A percentile compares a stretch with the other conserved stretches of the same genome.
Conservation (phyloP, 2,888 invertebrate genomes). For the Phania funesta region DNA sequence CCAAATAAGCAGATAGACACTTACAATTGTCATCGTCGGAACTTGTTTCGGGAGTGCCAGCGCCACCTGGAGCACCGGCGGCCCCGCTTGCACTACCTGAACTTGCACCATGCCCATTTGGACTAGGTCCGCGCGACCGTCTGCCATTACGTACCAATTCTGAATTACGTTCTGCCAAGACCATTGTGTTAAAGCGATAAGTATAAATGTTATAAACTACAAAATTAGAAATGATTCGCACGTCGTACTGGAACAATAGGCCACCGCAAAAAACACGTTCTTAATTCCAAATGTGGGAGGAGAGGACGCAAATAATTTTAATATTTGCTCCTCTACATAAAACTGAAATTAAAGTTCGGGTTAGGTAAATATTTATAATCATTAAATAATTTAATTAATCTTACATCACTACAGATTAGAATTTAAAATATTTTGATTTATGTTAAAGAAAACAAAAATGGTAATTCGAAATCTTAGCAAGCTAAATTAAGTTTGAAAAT, state of each 20-base stretch:
- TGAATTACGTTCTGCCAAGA: slow-evolving; percentile 92
- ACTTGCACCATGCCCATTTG: slow-evolving; percentile 85
- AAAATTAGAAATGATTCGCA: slow-evolving; percentile 22
- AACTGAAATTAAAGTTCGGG: slow-evolving; percentile 9
- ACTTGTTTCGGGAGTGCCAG: slow-evolving; percentile 88
- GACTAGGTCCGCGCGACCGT: slow-evolving; percentile 94
- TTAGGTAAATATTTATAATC: neutral
- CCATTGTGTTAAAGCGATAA: slow-evolving; percentile 83
- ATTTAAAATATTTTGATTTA: slow-evolving; percentile 11
- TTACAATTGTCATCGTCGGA: slow-evolving; percentile 93
- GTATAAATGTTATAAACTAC: neutral
- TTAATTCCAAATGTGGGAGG: slow-evolving; percentile 7
- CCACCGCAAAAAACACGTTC: slow-evolving; percentile 22
- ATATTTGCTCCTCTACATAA: neutral
- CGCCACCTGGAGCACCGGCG: slow-evolving; percentile 70
- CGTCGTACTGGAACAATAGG: neutral
- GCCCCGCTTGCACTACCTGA: slow-evolving; percentile 63
- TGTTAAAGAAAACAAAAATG: slow-evolving; percentile 3
- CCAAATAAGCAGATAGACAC: slow-evolving; percentile 65
- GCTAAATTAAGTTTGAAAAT: slow-evolving; percentile 37
- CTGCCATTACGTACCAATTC: slow-evolving; percentile 92
- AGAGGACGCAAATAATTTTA: neutral
- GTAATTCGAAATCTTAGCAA: slow-evolving; percentile 43
- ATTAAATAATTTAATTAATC: neutral
- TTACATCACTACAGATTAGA: slow-evolving; percentile 35